A percentile compares a stretch with the other conserved stretches of the same genome.
phyloP scores from a whole-genome alignment of 2,797 vertebrate species.

The Decapterus maruadsi region DNA sequence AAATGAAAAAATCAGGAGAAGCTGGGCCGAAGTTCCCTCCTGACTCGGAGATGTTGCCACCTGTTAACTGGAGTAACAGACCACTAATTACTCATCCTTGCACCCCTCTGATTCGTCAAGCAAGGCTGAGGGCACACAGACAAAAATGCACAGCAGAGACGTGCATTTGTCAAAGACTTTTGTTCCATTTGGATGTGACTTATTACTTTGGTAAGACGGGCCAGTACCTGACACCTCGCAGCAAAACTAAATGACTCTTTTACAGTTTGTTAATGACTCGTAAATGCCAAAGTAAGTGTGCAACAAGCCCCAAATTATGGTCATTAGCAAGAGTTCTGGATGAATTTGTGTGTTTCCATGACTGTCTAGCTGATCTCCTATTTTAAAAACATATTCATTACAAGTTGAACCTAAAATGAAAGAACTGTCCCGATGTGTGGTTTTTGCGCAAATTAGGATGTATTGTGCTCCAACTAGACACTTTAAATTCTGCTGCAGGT shows the following conservation, averaged over 20 bases:
- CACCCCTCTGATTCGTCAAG: not conserved
- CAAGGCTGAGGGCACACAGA: not conserved
- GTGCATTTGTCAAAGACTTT: not conserved
- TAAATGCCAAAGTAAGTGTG: slow-evolving; percentile 39
- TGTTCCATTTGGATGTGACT: slow-evolving; percentile 4
- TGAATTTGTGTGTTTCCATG: not conserved
- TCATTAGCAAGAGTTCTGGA: slow-evolving; percentile 11
- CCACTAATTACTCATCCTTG: not conserved
- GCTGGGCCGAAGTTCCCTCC: slow-evolving; percentile 21
- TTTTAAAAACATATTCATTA: slow-evolving; percentile 6
- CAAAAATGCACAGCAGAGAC: not conserved
- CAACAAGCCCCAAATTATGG: slow-evolving; percentile 31
- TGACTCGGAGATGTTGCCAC: slow-evolving; percentile 20
- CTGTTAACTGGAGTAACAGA: slow-evolving; percentile 40
- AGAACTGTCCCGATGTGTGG: not conserved
- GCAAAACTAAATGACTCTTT: slow-evolving; percentile 34
- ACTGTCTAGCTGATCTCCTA: not conserved
- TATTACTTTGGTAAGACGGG: slow-evolving; percentile 26
- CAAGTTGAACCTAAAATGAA: slow-evolving; percentile 14
- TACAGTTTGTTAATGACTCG: slow-evolving; percentile 53
- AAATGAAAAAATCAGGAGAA: slow-evolving; percentile 30
- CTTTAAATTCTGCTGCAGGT: slow-evolving; percentile 64
- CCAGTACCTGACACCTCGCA: slow-evolving; percentile 29
- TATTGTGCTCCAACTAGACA: slow-evolving; percentile 22
- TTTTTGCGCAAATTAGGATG: slow-evolving; percentile 27